Evolutionary conservation across 1,140 invertebrate genomes (phyloP).

Genomic region (Arion vulgaris): DNA sequence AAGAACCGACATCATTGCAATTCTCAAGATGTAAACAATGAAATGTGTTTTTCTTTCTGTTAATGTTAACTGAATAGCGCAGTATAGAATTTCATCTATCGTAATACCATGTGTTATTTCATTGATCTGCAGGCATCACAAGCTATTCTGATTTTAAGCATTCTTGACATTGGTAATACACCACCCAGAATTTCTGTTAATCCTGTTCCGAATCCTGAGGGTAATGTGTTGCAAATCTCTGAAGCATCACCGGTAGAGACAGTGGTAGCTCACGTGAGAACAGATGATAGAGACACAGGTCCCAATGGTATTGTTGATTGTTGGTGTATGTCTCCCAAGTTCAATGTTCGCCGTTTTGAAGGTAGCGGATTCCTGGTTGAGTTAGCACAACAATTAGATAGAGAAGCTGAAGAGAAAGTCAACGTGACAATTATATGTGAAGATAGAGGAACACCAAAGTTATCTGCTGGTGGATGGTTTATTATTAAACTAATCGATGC

Average conservation of each 20-base stretch:
- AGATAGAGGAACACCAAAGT: conserved; percentile 92
- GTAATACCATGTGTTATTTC: too few relatives aligned
- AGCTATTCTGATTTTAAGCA: conserved; percentile 77
- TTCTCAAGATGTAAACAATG: too few relatives aligned
- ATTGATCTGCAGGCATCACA: conserved; percentile 70
- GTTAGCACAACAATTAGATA: conserved; percentile 91
- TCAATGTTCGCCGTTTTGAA: conserved; percentile 51
- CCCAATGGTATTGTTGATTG: conserved; percentile 56
- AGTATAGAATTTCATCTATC: too few relatives aligned
- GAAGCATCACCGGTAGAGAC: conserved; percentile 51
- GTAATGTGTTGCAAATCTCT: conserved; percentile 50
- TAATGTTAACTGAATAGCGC: too few relatives aligned
- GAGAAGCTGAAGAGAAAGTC: conserved; percentile 87
- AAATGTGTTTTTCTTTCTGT: too few relatives aligned
- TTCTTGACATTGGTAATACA: conserved; percentile 95
- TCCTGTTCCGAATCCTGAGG: conserved; percentile 49
- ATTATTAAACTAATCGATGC: conserved; percentile 93
- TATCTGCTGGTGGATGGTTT: conserved; percentile 86
- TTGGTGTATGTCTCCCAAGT: conserved; percentile 41
- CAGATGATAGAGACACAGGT: conserved; percentile 58
- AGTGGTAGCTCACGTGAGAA: conserved; percentile 62
- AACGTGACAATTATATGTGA: conserved; percentile 92
- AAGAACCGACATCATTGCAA: too few relatives aligned
- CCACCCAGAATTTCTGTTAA: conserved; percentile 83
- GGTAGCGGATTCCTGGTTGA: conserved; percentile 71